Base-by-base conservation (phyloP, 2,113 vertebrate species). In the Eubucco bourcierii region DNA sequence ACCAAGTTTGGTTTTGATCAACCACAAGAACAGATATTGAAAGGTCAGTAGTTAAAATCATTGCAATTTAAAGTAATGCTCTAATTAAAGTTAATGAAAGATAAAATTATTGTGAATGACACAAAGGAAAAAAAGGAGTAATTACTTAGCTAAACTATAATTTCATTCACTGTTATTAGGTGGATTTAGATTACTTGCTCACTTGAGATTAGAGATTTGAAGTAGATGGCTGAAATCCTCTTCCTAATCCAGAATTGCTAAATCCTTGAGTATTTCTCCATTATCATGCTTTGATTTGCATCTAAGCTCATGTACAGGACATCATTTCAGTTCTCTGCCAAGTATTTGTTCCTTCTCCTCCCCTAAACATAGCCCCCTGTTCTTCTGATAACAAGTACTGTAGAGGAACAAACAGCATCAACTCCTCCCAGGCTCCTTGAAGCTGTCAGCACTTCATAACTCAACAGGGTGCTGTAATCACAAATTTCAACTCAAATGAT, bases 161-260 rank as follows among this genome's bases (percentile, higher is more conserved):
- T 78, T 93, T 94, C 68, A 88, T 90, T 86, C 91, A 68, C 63
- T 83, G 66, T 90, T 96, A 97, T 95, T 96, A 97, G 92, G 90
- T 88, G 74, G 95, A 88, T 96, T 92, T 91, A 94, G 90, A 91
- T 90, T 96, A 89, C 56, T 95, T 66, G 87, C 94, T 97, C 53
- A 63, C 93, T 88, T 2, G 2, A 96, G 97, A 97, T 97, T 96
- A 97, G 94, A 73, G 50, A 85, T 90, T 95, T 85, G 93, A 96
- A 94, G 93, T 88, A 91, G 93, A 92, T 3, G 59, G 82, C 89
- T 94, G 93, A 97, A 97, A 96, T 96, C 96, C 93, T 96, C 94
- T 17, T n/a, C 83, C 73, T 84, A 89, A 94, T 73, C 85, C 96
- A 95, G 88, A 95, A 91, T 75, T 89, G 67, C 67, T 95, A 96